These are phyloP conservation scores for Seriola quinqueradiata DNA, from an alignment of 2,113 vertebrate genomes.

Conservation along the genomic window DNA sequence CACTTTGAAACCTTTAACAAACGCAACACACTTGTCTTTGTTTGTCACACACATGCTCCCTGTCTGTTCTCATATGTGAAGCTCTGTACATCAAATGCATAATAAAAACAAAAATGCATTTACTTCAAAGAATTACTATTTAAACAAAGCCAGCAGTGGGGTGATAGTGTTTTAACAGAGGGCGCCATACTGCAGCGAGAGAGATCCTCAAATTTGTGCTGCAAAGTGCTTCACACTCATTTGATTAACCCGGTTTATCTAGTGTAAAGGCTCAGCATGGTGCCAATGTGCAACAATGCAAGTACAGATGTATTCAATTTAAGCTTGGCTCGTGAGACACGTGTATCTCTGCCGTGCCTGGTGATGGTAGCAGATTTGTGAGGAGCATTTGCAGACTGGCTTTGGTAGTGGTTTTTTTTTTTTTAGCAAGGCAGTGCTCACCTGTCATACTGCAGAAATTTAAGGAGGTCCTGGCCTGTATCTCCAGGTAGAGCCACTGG, in stretches of 20 bases:
- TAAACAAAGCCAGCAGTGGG: constrained; percentile 51
- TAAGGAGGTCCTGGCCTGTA: background rate
- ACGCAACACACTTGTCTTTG: constrained; percentile 31
- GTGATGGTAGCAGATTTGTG: constrained; percentile 12
- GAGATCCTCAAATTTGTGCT: constrained; percentile 1
- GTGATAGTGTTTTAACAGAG: constrained; percentile 53
- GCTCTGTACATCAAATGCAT: constrained; percentile 20
- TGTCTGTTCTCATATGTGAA: constrained; percentile 41
- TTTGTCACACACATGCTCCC: constrained; percentile 49
- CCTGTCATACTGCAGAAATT: constrained; percentile 28
- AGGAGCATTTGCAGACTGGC: background rate
- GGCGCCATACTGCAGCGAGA: constrained; percentile 37
- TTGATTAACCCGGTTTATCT: constrained; percentile 46
- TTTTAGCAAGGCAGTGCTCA: constrained; percentile 5
- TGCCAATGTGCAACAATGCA: constrained; percentile 20
- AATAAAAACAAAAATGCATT: constrained; percentile 30
- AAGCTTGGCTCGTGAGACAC: constrained; percentile 22
- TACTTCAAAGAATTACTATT: constrained; percentile 47
- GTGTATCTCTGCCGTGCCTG: constrained; percentile 13
- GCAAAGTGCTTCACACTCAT: constrained; percentile 30
- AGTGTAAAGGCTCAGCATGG: constrained; percentile 31
- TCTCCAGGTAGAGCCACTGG: constrained; percentile 21
- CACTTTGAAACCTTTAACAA: constrained; percentile 12
- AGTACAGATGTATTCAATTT: constrained; percentile 47
- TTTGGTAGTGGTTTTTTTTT: background rate